Evolutionary conservation across 1,140 invertebrate species (phyloP).

Genomic region (Drusus annulatus): DNA sequence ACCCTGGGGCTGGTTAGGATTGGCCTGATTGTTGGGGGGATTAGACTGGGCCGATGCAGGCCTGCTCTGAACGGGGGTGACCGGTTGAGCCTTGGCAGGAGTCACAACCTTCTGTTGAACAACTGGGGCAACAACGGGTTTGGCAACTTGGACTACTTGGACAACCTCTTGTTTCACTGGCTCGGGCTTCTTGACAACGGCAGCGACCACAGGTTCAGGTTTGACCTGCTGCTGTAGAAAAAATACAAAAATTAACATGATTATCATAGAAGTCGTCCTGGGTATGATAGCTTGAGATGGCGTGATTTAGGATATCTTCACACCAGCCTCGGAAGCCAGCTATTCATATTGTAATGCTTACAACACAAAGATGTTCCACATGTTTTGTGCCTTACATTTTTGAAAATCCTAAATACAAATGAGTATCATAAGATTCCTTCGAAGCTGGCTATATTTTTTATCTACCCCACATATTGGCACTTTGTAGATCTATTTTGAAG

Average conservation of each 20-base stretch:
- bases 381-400: constrained; percentile 6
- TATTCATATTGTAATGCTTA: not conserved
- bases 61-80: constrained; percentile 36
- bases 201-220: not conserved
- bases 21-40: constrained; percentile 28
- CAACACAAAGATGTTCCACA: not conserved
- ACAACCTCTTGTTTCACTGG: constrained; percentile 6
- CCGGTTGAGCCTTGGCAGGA: not conserved
- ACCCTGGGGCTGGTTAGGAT: constrained; percentile 30
- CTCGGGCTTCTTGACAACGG: not conserved
- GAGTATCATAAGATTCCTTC: constrained; percentile 35
- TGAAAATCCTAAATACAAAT: constrained; percentile 33
- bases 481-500: constrained; percentile 41
- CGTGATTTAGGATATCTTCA: not conserved
- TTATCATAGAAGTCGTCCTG: too few species aligned
- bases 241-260: not conserved
- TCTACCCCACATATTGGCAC: constrained; percentile 51
- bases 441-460: constrained; percentile 41
- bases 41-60: constrained; percentile 22
- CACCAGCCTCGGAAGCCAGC: not conserved
- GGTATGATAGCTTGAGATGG: not conserved
- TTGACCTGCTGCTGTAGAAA: not conserved
- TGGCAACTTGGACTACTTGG: not conserved
- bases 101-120: constrained; percentile 15
- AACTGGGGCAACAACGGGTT: not conserved